Base-by-base conservation (phyloP, 2,797 vertebrate genomes). In the Rhynchotus rufescens region DNA sequence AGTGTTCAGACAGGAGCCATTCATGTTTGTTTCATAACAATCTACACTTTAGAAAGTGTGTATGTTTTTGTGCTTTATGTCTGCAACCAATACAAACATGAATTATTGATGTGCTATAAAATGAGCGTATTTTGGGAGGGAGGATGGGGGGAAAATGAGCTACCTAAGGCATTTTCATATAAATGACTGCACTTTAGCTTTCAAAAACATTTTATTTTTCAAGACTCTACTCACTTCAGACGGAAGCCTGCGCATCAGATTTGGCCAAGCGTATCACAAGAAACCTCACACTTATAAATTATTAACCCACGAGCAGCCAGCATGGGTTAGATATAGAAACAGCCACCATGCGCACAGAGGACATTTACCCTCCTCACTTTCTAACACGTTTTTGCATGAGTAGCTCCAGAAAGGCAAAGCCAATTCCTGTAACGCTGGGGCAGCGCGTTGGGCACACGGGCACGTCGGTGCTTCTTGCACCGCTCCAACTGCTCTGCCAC, bases 21-120 rank as follows among this genome's bases (percentile, higher is more conserved):
- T 91, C 86, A 45, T 86, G 47, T 80, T 93, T 89, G 75, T 87
- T 95, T 88, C 74, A 78, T 84, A 86, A 87, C 95, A 85, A 88
- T 59, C 68, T 86, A 17, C 89, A 79, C 30, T 87, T 92, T 92
- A 89, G 32, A 73, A 92, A 85, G 79, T 47, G 82, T n/a, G n/a
- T 64, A 30, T 78, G 67, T 82, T 79, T 93, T 93, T 79, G 36
- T 84, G 59, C 47, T 94, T 86, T 92, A 80, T 90, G 76, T 71
- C 75, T 91, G 84, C 83, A 74, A 80, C 88, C 62, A 91, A 78
- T 69, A 94, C 42, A 34, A 45, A 62, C 80, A 95, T 92, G 94
- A 95, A 96, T 95, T 94, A 95, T 94, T 93, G 90, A 96, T 87
- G 38, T 52, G 25, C 60, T 84, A 92, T 71, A 77, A 96, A 95